Evolutionary conservation across 2,113 vertebrate species (phyloP).

Genomic region (Seriola aureovittata): DNA sequence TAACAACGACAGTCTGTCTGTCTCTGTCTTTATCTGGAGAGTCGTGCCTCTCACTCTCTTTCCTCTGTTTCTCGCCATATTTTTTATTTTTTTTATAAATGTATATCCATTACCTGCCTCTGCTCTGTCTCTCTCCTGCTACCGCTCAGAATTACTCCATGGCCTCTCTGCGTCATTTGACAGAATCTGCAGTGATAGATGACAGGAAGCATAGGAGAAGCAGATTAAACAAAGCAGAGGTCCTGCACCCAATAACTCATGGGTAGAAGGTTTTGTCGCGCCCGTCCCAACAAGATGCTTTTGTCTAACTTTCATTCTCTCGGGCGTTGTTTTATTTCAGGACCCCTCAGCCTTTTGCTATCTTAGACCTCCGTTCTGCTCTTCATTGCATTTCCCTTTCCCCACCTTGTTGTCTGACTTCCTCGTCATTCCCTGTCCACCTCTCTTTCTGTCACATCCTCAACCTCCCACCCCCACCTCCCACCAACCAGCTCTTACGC

Average conservation of each 20-base stretch:
- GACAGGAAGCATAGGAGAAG: constrained; percentile 19
- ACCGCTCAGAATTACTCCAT: constrained; percentile 6
- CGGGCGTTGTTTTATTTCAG: constrained; percentile 20
- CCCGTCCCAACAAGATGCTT: background rate
- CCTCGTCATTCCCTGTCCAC: constrained; percentile 20
- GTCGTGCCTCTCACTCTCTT: constrained; percentile 42
- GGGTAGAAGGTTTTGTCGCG: constrained; percentile 10
- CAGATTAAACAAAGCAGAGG: constrained; percentile 32
- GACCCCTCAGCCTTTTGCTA: constrained; percentile 35
- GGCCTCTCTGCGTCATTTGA: constrained; percentile 30
- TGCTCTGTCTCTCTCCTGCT: constrained; percentile 24
- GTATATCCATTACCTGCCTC: background rate
- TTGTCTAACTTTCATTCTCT: constrained; percentile 15
- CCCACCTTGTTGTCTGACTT: constrained; percentile 1
- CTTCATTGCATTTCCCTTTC: constrained; percentile 18
- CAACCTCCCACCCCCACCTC: constrained; percentile 15
- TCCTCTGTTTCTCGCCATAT: background rate
- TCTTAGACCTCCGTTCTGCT: constrained; percentile 26
- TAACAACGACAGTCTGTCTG: constrained; percentile 70
- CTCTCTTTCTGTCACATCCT: constrained; percentile 38
- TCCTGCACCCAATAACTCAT: constrained; percentile 1
- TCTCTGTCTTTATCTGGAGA: constrained; percentile 54
- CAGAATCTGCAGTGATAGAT: constrained; percentile 29
- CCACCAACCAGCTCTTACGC: constrained; percentile 26
- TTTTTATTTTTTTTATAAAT: background rate